Evolutionary conservation across 2,797 vertebrate genomes (phyloP).

Genomic region (Halcyon leucocephala): DNA sequence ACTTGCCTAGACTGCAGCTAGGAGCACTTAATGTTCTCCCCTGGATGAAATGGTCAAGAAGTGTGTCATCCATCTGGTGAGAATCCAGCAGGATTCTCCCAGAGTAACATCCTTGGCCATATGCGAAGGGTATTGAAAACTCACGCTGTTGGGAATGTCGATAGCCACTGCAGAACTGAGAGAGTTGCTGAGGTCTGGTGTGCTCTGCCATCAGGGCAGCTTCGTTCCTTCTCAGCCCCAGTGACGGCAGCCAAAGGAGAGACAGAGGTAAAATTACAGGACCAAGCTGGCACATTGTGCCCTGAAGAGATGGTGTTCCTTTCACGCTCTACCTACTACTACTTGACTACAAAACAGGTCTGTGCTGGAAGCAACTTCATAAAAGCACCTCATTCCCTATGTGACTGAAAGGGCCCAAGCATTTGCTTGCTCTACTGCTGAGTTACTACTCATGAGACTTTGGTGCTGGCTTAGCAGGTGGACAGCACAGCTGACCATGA

Average conservation of each 20-base stretch:
- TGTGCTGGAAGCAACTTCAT: conserved; percentile 11
- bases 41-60: not conserved
- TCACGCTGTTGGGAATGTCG: not conserved
- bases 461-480: not conserved
- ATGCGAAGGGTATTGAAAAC: not conserved
- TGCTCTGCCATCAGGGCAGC: not conserved
- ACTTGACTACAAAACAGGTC: not conserved
- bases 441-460: not conserved
- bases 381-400: not conserved
- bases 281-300: not conserved
- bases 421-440: conserved; percentile 27
- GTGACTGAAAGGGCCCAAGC: conserved; percentile 5
- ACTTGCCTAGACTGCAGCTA: not conserved
- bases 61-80: not conserved
- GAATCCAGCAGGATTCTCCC: conserved; percentile 1
- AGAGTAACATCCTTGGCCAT: not conserved
- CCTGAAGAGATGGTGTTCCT: not conserved
- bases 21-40: not conserved
- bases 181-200: not conserved
- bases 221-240: not conserved
- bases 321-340: not conserved
- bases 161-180: not conserved
- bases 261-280: not conserved
- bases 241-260: not conserved
- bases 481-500: not conserved